Conservation (phyloP, 2,888 invertebrate genomes). For the Nysson spinosus region DNA sequence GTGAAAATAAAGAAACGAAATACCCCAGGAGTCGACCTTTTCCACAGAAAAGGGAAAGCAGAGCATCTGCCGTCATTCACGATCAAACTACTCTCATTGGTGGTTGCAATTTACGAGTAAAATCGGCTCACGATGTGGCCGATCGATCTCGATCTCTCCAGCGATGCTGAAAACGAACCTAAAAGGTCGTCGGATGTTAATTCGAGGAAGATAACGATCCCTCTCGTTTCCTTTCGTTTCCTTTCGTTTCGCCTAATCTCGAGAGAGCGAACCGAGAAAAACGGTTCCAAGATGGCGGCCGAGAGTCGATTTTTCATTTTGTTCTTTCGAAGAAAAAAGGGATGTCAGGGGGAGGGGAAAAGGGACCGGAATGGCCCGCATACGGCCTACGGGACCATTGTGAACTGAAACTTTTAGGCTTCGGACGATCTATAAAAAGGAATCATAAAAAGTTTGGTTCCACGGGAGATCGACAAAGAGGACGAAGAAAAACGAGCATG, state of each 20-base stretch:
- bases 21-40: not conserved
- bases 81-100: not conserved
- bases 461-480: conserved; percentile 6
- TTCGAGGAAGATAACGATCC: conserved; percentile 40
- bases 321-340: not conserved
- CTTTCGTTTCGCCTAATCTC: too few species aligned
- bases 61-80: conserved; percentile 14
- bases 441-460: conserved; percentile 48
- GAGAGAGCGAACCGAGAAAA: conserved; percentile 39
- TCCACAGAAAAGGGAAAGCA: not conserved
- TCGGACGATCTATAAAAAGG: conserved; percentile 47
- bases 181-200: conserved; percentile 61
- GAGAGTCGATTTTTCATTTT: conserved; percentile 30
- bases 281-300: conserved; percentile 30
- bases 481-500: conserved; percentile 39
- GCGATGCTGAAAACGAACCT: conserved; percentile 15
- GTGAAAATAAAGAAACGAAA: too few species aligned
- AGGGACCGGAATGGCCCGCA: conserved; percentile 39
- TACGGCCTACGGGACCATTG: conserved; percentile 52
- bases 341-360: conserved; percentile 1
- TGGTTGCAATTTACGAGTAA: conserved; percentile 32
- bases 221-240: too few species aligned
- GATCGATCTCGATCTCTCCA: conserved; percentile 40
- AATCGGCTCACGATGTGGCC: conserved; percentile 36
- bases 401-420: conserved; percentile 42